Base-by-base conservation (phyloP, 1,140 invertebrate genomes). In the Caerostris darwini region DNA sequence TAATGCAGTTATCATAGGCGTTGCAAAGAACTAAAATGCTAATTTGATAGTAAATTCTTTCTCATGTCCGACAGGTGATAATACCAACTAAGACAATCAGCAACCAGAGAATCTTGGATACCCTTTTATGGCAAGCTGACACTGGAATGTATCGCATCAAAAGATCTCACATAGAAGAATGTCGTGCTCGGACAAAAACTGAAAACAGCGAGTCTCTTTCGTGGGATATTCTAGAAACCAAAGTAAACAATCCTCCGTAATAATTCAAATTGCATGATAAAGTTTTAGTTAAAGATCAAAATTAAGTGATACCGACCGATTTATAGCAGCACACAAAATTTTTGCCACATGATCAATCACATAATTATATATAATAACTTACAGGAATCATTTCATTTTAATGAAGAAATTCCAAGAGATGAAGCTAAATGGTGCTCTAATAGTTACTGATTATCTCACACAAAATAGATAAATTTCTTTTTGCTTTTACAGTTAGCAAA, bases 31-130 rank as follows among this genome's bases (percentile, higher is more conserved):
- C 34, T 34, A 34, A 34, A 34, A 34, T 34, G 34, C 34, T 34
- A 1, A 34, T 34, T 34, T 34, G 2, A 34, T 34, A 34, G 34
- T 34, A 34, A 34, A 34, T 34, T 89, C 17, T 61, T 4, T 83
- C 67, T 61, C 57, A 54, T 7, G 7, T 59, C 92, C 0, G 34
- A 58, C 96, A 98, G 97, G 97, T 98, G 95, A 98, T 99, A 67
- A 96, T 99, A 94, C 98, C 98, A 71, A 98, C 98, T 67, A 99
- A 99, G 96, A 98, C 98, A 17, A 98, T 99, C 95, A 98, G 98
- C 95, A 98, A 99, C 96, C 98, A 99, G 95, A 97, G 98, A 58
- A 99, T 99, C 94, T 97, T 99, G 94, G 98, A 99, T 96, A 99
- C 98, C 0, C 96, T 99, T 54, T 98, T 99, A 97, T 98, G 98